These are phyloP conservation scores for Lepidurus apus DNA, from an alignment of 1,140 invertebrate species.

Conservation along the genomic window DNA sequence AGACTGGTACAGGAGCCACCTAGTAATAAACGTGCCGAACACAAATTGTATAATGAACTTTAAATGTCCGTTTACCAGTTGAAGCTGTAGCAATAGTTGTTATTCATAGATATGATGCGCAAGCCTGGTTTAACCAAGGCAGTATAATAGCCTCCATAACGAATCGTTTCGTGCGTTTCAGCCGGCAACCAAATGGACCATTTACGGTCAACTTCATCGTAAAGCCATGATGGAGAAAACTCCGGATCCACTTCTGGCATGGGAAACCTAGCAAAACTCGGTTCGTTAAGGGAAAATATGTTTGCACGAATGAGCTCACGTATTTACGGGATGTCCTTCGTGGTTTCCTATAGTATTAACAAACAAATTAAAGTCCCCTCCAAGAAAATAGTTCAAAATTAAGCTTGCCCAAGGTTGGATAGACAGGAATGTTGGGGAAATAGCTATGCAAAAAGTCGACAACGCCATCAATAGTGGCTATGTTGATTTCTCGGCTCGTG, in stretches of 20 bases:
- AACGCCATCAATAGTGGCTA: slow-evolving; percentile 53
- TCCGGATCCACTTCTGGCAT: slow-evolving; percentile 44
- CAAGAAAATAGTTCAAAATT: not conserved
- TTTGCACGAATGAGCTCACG: slow-evolving; percentile 51
- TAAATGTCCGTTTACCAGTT: slow-evolving; percentile 59
- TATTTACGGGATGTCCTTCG: slow-evolving; percentile 78
- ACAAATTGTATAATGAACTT: not conserved
- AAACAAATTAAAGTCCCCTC: not conserved
- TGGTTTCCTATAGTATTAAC: slow-evolving; percentile 64
- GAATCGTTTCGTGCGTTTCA: slow-evolving; percentile 55
- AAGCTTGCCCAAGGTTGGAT: slow-evolving; percentile 54
- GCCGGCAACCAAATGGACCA: slow-evolving; percentile 61
- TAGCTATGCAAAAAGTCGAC: slow-evolving; percentile 53
- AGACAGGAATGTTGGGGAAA: slow-evolving; percentile 60
- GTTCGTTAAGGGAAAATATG: not conserved
- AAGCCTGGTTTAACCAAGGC: slow-evolving; percentile 56
- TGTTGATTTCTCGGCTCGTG: slow-evolving; percentile 61
- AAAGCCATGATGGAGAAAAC: slow-evolving; percentile 54
- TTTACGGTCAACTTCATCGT: slow-evolving; percentile 55
- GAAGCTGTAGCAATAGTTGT: slow-evolving; percentile 62
- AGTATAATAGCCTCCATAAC: slow-evolving; percentile 65
- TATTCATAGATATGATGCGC: slow-evolving; percentile 66
- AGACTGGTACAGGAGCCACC: slow-evolving; percentile 57
- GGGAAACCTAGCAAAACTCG: slow-evolving; percentile 40
- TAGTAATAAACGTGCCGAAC: slow-evolving; percentile 38